Evolutionary conservation across 2,888 invertebrate species (phyloP).

Genomic region (Danaus chrysippus): DNA sequence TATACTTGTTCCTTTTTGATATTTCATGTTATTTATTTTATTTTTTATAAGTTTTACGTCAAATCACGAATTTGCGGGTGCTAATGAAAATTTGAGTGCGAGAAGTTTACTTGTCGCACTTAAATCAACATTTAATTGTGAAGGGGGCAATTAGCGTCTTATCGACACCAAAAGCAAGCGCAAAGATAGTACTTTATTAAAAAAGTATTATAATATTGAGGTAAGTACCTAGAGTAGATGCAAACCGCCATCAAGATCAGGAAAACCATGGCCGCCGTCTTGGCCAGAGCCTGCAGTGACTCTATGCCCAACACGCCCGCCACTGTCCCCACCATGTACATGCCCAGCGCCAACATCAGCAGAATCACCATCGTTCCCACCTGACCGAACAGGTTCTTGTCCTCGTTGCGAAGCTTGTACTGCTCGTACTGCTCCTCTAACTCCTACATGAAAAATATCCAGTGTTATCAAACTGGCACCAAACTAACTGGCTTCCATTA

Average conservation of each 20-base stretch:
- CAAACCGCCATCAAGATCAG: constrained; percentile 88
- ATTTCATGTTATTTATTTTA: too few relatives aligned
- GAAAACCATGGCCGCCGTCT: constrained; percentile 85
- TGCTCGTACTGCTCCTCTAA: constrained; percentile 89
- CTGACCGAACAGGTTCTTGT: constrained; percentile 97
- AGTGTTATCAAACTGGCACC: background rate
- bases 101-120: too few relatives aligned
- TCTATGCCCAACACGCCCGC: constrained; percentile 88
- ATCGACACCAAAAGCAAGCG: too few relatives aligned
- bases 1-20: too few relatives aligned
- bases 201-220: background rate
- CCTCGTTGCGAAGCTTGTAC: constrained; percentile 95
- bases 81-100: too few relatives aligned
- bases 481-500: background rate
- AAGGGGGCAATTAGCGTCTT: too few relatives aligned
- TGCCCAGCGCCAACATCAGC: constrained; percentile 87
- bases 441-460: constrained; percentile 79
- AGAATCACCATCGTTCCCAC: constrained; percentile 96
- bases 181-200: too few relatives aligned
- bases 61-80: too few relatives aligned
- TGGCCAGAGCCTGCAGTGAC: constrained; percentile 86
- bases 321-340: constrained; percentile 90
- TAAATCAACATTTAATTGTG: too few relatives aligned
- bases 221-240: constrained; percentile 94
- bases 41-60: too few relatives aligned